Evolutionary conservation across 2,888 invertebrate genomes (phyloP).

Genomic region (Lycophotia porphyrea): DNA sequence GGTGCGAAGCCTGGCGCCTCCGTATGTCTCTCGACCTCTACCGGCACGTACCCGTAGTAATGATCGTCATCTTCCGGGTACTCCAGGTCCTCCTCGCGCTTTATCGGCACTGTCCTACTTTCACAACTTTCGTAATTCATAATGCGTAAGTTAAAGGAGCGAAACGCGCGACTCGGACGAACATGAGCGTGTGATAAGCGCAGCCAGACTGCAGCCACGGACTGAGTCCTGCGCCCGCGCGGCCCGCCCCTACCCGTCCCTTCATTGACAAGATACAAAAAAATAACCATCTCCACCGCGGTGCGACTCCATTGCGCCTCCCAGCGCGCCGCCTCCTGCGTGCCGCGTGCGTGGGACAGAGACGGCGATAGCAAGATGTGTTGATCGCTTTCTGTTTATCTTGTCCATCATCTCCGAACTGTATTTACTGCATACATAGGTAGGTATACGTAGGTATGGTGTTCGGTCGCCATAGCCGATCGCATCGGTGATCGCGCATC

Average conservation of each 20-base stretch:
- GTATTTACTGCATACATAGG: constrained; percentile 81
- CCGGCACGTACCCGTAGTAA: constrained; percentile 83
- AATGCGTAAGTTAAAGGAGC: constrained; percentile 66
- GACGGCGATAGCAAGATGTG: constrained; percentile 75
- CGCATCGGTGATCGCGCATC: constrained; percentile 83
- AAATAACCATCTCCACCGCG: constrained; percentile 85
- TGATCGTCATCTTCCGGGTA: constrained; percentile 84
- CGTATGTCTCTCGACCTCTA: constrained; percentile 80
- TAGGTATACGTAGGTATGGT: constrained; percentile 70
- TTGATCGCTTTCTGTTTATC: constrained; percentile 85
- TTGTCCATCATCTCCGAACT: constrained; percentile 85
- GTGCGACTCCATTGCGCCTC: constrained; percentile 75
- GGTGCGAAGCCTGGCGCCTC: constrained; percentile 79
- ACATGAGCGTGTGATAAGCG: constrained; percentile 77
- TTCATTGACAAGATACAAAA: constrained; percentile 89
- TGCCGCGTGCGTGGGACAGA: constrained; percentile 74
- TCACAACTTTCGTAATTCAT: constrained; percentile 87
- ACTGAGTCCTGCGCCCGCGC: constrained; percentile 78
- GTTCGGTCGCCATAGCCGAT: constrained; percentile 82
- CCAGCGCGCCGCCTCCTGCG: constrained; percentile 83
- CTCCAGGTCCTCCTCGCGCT: constrained; percentile 83
- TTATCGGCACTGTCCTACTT: constrained; percentile 81
- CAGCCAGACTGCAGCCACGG: constrained; percentile 78
- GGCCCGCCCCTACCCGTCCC: constrained; percentile 87
- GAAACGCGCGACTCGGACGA: constrained; percentile 65